Evolutionary conservation across 2,888 invertebrate genomes (phyloP).

Genomic region (Drosophila mettleri): DNA sequence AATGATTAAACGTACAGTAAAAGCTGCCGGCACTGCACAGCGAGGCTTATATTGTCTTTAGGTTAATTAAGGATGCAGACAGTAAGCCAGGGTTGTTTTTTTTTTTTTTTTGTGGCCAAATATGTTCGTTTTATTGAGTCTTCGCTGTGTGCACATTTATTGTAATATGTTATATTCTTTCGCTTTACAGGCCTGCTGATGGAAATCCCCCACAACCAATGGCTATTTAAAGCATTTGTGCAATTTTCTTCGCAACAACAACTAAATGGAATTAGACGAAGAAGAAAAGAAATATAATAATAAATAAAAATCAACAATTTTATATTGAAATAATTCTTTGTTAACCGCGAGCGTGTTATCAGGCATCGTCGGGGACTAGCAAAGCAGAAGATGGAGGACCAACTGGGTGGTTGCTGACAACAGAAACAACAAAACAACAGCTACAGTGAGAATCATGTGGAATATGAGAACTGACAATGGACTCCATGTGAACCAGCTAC

Average conservation of each 20-base stretch:
- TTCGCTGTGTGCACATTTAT: constrained; percentile 6
- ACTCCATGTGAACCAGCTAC: constrained; percentile 28
- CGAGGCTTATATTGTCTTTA: not conserved
- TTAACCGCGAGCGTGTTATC: constrained; percentile 62
- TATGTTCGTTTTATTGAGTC: not conserved
- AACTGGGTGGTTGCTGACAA: constrained; percentile 18
- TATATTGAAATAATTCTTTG: constrained; percentile 59
- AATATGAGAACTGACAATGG: constrained; percentile 52
- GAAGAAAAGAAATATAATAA: constrained; percentile 6
- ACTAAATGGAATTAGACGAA: constrained; percentile 2
- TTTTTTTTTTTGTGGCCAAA: too few relatives aligned
- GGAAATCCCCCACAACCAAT: constrained; percentile 38
- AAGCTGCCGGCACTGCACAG: not conserved
- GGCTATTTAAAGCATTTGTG: constrained; percentile 70
- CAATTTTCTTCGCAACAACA: constrained; percentile 69
- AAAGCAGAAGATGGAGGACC: constrained; percentile 2
- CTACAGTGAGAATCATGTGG: constrained; percentile 14
- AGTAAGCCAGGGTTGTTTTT: not conserved
- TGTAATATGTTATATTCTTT: constrained; percentile 25
- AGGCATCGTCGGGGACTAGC: constrained; percentile 39
- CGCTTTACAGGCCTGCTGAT: constrained; percentile 80
- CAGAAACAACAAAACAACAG: constrained; percentile 4
- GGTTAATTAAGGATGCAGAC: not conserved
- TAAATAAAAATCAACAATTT: constrained; percentile 20
- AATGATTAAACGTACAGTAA: constrained; percentile 26